These are phyloP conservation scores for Cyprinodon brontotheroides DNA, from an alignment of 2,113 vertebrate species.

Conservation along the genomic window DNA sequence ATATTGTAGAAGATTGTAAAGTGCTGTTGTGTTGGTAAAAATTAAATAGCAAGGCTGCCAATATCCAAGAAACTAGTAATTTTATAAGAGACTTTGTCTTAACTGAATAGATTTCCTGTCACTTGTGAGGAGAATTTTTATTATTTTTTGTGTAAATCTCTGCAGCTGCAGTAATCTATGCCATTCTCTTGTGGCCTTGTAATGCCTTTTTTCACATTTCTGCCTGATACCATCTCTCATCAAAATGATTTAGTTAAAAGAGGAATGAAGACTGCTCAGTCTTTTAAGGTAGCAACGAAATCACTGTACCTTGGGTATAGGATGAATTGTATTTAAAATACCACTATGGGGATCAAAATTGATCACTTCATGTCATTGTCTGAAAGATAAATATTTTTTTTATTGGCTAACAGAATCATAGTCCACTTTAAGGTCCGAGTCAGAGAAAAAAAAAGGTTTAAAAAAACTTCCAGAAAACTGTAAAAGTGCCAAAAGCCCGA, in stretches of 20 bases:
- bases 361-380: too few species aligned
- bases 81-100: background rate
- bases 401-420: too few species aligned
- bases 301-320: too few species aligned
- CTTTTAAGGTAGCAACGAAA: too few species aligned
- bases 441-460: too few species aligned
- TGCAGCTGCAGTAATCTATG: too few species aligned
- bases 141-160: background rate
- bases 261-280: background rate
- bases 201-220: background rate
- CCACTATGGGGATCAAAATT: too few species aligned
- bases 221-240: background rate
- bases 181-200: background rate
- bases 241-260: background rate
- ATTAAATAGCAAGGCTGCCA: background rate
- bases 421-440: too few species aligned
- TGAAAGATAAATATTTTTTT: too few species aligned
- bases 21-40: background rate
- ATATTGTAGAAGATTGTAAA: background rate
- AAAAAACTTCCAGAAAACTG: too few species aligned
- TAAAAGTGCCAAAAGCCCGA: too few species aligned
- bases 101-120: background rate
- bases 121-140: background rate
- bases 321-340: too few species aligned
- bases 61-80: background rate